Evolutionary conservation across 1,140 invertebrate genomes (phyloP), one percentile per base, ranked within the genome.

Genomic region (Anastrepha obliqua): DNA sequence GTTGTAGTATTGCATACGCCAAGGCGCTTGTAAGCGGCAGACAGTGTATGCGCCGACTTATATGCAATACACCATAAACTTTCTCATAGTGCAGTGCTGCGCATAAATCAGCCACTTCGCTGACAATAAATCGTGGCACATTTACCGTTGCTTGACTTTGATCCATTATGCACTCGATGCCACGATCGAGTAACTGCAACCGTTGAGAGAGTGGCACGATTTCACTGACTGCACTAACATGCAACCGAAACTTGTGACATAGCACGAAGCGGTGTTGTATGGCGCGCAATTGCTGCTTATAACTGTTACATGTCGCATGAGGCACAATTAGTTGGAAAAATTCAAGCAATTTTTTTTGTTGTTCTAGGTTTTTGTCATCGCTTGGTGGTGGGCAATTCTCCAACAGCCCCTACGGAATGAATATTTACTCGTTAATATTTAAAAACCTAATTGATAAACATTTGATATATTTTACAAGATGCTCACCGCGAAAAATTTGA

Each of bases 1-100:
- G 90, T 86, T 91, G 89, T 0, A 91, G 44, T 3, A 91, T 88
- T 39, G 90, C 65, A 86, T 91, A 89, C 1, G 92, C 90, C n/a
- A 93, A 47, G 3, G 92, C 91, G 62, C 91, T 92, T 17, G 89
- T 90, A 2, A 93, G 78, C 0, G 90, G 89, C 60, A 93, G 85
- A n/a, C 91, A 92, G 2, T 89, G 89, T 1, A 93, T 65, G 7
- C 89, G 89, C 51, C 91, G 88, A 64, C 91, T 90, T 15, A 93
- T 90, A 8, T 89, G 81, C 5, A 90, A 64, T 1, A 93, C 59
- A 7, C 91, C 91, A 67, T 89, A 87, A 2, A 92, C 89, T 85
- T 89, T 90, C 17, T 90, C 87, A 6, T 92, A 13, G 85, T 88
- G 5, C 0, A 93, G 89, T 0, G 91, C 88, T 1, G 81, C 78